Evolutionary conservation across 2,888 invertebrate species (phyloP), one percentile per base, ranked within the genome.

Genomic region (Hydroisotoma schaefferi): DNA sequence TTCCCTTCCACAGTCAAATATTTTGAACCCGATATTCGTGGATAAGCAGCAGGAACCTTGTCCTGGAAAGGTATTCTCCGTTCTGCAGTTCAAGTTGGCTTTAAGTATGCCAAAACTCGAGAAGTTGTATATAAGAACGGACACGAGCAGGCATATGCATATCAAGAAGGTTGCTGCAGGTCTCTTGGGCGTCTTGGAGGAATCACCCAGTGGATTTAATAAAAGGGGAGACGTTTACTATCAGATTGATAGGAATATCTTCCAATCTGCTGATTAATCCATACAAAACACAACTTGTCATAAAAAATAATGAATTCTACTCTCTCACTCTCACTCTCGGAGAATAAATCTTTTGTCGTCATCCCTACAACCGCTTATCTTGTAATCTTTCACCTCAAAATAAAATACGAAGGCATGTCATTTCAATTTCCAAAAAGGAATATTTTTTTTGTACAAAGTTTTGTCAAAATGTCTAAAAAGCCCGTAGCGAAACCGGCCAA

Each of bases 1-100:
- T 43, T 38, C 20, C 12, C 22, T 61, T 26, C 61, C 61, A 1
- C 61, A 61, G 27, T 33, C 46, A 18, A 20, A 26, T 23, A 15
- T 46, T 4, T 20, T 20, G 20, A 46, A 23, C 23, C 23, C 23
- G 23, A 12, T 33, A 12, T n/a, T n/a, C n/a, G 33, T 33, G 10
- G 33, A 33, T 33, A 33, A 33, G 12, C 10, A 43, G 18, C 10
- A 12, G 6, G 43, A 43, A 8, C 6, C 10, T 10, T n/a, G 43
- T 43, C 10, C 6, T 12, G 18, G 6, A 25, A 23, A 22, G 6
- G 6, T 29, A 37, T 22, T 52, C 2, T 20, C 33, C 3, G 10
- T 52, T 12, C 37, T n/a, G 15, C 27, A 52, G 12, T 33, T 52
- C 12, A 27, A 20, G 37, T 18, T 20, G 10, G 51, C 51, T 22